Evolutionary conservation across 2,888 invertebrate species (phyloP).

Genomic region (Platycnemis pennipes): DNA sequence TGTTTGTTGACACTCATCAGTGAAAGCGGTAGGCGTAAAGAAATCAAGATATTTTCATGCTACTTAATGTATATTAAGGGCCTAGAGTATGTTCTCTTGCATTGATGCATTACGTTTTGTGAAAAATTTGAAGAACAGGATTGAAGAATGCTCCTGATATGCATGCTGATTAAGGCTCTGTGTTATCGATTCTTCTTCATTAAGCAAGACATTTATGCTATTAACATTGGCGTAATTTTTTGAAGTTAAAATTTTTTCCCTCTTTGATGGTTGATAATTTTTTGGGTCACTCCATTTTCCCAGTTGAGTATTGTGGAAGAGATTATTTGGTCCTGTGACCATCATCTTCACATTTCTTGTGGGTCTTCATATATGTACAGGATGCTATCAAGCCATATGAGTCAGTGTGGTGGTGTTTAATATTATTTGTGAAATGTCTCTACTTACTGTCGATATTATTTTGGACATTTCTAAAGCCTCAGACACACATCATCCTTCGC

Average conservation of each 20-base stretch:
- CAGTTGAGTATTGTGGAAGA: not conserved
- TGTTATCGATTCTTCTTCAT: not conserved
- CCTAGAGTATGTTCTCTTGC: not conserved
- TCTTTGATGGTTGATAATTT: not conserved
- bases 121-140: not conserved
- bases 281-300: not conserved
- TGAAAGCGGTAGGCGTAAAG: not conserved
- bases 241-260: not conserved
- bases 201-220: not conserved
- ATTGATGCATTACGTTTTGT: not conserved
- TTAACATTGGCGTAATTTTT: not conserved
- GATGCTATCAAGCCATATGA: not conserved
- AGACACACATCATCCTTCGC: not conserved
- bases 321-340: not conserved
- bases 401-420: not conserved
- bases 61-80: not conserved
- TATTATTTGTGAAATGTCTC: not conserved
- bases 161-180: not conserved
- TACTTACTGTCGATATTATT: not conserved
- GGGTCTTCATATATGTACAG: not conserved
- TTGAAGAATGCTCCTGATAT: slow-evolving; percentile 31
- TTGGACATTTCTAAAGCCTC: not conserved
- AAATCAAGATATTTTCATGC: not conserved
- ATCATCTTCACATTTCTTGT: not conserved
- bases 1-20: slow-evolving; percentile 5